phyloP scores from a whole-genome alignment of 2,113 vertebrate species.

The Euleptes europaea region DNA sequence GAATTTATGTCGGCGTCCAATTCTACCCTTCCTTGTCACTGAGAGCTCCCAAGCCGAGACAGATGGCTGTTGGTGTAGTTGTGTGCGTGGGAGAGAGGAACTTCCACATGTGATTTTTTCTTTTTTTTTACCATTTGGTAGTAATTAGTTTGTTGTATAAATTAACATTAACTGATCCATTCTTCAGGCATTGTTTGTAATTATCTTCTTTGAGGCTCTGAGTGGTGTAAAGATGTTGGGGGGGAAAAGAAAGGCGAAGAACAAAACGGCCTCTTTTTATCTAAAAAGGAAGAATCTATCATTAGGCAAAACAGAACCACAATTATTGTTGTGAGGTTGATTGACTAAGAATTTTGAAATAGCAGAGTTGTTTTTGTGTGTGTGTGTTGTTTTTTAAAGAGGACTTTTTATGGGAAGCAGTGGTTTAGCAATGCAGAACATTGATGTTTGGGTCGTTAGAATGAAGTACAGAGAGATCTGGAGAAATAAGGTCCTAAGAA shows the following conservation, averaged over 20 bases:
- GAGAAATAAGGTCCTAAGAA: neutral
- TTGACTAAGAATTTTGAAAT: conserved; percentile 68
- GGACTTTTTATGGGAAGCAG: conserved; percentile 49
- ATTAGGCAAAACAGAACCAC: conserved; percentile 72
- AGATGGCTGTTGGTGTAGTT: conserved; percentile 84
- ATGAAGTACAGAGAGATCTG: conserved; percentile 14
- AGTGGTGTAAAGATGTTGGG: conserved; percentile 69
- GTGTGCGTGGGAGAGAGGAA: conserved; percentile 88
- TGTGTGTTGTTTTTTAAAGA: neutral
- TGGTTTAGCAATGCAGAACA: conserved; percentile 45
- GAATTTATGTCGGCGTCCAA: conserved; percentile 50
- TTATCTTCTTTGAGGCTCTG: conserved; percentile 83
- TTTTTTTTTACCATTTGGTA: conserved; percentile 86
- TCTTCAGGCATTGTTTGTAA: conserved; percentile 90
- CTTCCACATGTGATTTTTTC: conserved; percentile 90
- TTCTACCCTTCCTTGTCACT: conserved; percentile 68
- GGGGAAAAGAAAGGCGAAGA: conserved; percentile 66
- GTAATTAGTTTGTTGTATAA: conserved; percentile 99
- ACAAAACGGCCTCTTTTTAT: conserved; percentile 67
- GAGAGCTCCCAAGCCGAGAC: conserved; percentile 74
- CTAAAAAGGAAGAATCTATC: conserved; percentile 66
- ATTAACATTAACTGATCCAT: conserved; percentile 96
- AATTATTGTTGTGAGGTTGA: conserved; percentile 54
- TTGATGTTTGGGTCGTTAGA: conserved; percentile 32
- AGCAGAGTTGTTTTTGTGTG: conserved; percentile 18